phyloP scores from a whole-genome alignment of 2,888 invertebrate genomes.

The Metallyticus violacea region DNA sequence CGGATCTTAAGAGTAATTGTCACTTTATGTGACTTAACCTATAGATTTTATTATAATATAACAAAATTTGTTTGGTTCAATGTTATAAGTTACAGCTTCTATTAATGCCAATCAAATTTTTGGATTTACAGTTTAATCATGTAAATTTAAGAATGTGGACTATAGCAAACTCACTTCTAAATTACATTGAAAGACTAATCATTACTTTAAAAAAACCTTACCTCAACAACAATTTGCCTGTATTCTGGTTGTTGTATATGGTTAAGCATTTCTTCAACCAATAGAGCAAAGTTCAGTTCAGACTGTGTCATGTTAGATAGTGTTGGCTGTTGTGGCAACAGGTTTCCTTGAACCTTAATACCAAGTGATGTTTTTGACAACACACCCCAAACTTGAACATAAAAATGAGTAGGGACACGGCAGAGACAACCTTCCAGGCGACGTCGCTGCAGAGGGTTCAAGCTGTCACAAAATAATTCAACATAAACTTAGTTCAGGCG shows the following conservation, averaged over 20 bases:
- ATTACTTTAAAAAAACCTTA: slow-evolving; percentile 34
- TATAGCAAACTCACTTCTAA: too few relatives aligned
- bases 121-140: too few relatives aligned
- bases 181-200: too few relatives aligned
- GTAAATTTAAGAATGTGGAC: too few relatives aligned
- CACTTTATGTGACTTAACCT: too few relatives aligned
- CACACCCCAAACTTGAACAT: slow-evolving; percentile 95
- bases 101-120: too few relatives aligned
- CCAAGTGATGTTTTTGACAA: slow-evolving; percentile 85
- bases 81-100: too few relatives aligned
- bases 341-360: slow-evolving; percentile 79
- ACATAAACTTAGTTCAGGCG: not conserved
- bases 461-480: slow-evolving; percentile 48
- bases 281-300: slow-evolving; percentile 90
- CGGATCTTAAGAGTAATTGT: too few relatives aligned
- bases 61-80: too few relatives aligned
- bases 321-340: slow-evolving; percentile 90
- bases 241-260: slow-evolving; percentile 64
- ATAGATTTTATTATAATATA: too few relatives aligned
- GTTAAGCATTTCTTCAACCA: slow-evolving; percentile 82
- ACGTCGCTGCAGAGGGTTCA: slow-evolving; percentile 79
- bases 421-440: slow-evolving; percentile 95
- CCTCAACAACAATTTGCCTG: slow-evolving; percentile 67
- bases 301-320: slow-evolving; percentile 95
- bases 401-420: slow-evolving; percentile 91